Conservation (phyloP, 1,140 invertebrate genomes). For the Papilio aristodemus region DNA sequence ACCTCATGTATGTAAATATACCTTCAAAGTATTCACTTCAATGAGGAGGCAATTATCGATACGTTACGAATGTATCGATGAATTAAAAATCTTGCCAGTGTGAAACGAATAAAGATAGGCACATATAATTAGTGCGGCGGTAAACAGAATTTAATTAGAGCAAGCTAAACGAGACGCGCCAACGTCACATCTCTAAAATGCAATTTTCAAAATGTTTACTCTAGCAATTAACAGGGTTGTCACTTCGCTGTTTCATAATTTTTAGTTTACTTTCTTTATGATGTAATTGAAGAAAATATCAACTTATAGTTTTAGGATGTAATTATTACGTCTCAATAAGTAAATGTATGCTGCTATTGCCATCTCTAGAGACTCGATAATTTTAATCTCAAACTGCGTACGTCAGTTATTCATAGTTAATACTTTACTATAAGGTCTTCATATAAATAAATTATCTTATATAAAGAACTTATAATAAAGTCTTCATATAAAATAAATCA, state of each 20-base stretch:
- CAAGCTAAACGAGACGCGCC: constrained; percentile 29
- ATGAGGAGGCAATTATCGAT: background rate
- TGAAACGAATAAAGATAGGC: background rate
- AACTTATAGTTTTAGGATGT: too few species aligned
- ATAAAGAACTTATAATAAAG: too few species aligned
- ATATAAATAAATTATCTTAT: too few species aligned
- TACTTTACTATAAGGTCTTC: too few species aligned
- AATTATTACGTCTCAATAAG: too few species aligned
- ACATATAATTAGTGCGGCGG: constrained; percentile 18
- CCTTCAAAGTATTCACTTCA: background rate
- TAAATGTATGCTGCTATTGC: too few species aligned
- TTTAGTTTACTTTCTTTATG: background rate
- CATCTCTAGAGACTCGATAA: too few species aligned
- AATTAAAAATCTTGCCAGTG: background rate
- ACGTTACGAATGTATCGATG: background rate
- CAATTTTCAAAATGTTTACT: constrained; percentile 34
- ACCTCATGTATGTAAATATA: too few species aligned
- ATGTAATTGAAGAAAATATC: too few species aligned
- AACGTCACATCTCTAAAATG: constrained; percentile 31
- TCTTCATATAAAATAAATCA: too few species aligned
- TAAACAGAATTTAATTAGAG: constrained; percentile 31
- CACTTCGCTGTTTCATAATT: background rate
- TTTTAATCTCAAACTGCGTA: too few species aligned
- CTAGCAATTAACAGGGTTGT: constrained; percentile 31
- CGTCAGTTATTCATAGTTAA: too few species aligned